A percentile compares a stretch with the other conserved stretches of the same genome.
Conservation (phyloP, 2,888 invertebrate species). For the Tipula confusa region DNA sequence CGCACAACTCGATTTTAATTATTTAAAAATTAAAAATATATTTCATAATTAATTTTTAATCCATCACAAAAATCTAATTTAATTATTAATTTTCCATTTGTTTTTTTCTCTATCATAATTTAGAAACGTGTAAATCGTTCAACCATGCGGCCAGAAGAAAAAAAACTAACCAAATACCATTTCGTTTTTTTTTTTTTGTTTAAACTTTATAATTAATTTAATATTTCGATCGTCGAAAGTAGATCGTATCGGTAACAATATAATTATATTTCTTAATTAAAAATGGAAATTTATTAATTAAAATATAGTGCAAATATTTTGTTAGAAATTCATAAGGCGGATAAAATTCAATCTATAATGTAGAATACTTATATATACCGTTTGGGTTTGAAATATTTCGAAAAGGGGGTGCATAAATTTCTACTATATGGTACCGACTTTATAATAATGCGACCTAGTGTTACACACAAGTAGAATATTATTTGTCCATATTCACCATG, state of each 20-base stretch:
- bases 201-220: not conserved
- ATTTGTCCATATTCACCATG: constrained; percentile 1
- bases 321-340: not conserved
- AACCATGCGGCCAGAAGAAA: not conserved
- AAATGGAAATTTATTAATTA: no score
- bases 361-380: no score
- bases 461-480: not conserved
- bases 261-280: not conserved
- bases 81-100: not conserved
- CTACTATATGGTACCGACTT: not conserved
- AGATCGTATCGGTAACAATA: not conserved
- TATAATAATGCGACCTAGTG: not conserved
- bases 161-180: no score
- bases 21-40: no score
- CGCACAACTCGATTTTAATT: not conserved
- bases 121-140: not conserved
- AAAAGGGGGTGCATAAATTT: not conserved
- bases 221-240: not conserved
- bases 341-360: not conserved
- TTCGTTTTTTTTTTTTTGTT: no score
- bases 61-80: not conserved
- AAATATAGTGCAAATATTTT: not conserved
- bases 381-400: no score
- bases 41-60: not conserved
- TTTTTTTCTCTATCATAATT: not conserved